phyloP scores from a whole-genome alignment of 2,797 vertebrate genomes.

The Gallirallus australis region DNA sequence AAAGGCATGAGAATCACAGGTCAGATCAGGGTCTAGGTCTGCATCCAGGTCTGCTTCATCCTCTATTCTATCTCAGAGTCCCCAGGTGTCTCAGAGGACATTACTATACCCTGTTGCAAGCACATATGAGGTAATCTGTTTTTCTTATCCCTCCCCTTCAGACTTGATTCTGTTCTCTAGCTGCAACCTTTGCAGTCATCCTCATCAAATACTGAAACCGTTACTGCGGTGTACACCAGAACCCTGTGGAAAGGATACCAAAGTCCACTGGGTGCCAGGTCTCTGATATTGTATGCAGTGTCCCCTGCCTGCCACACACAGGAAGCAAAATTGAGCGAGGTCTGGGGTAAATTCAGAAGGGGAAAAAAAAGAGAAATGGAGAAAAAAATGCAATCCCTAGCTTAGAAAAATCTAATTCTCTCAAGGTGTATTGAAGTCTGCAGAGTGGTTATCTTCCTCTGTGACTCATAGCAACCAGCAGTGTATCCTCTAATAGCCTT shows the following conservation, averaged over 20 bases:
- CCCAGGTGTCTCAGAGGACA: not conserved
- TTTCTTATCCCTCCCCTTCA: not conserved
- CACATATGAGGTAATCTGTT: not conserved
- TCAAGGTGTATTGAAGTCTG: constrained; percentile 65
- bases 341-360: not conserved
- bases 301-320: not conserved
- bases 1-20: not conserved
- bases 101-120: not conserved
- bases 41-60: not conserved
- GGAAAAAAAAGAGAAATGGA: not conserved
- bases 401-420: constrained; percentile 76
- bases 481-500: constrained; percentile 57
- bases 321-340: constrained; percentile 46
- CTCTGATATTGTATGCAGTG: not conserved
- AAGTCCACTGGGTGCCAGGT: not conserved
- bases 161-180: not conserved
- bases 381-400: constrained; percentile 37
- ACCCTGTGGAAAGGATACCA: not conserved
- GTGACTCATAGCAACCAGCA: constrained; percentile 41
- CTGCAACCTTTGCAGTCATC: not conserved
- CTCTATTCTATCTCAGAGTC: not conserved
- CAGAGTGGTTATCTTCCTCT: constrained; percentile 63
- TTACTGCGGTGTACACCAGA: not conserved
- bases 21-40: not conserved
- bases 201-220: not conserved